Percentiles rank a stretch among this genome's conserved stretches.
phyloP scores from a whole-genome alignment of 2,888 invertebrate species.

The Actias luna region DNA sequence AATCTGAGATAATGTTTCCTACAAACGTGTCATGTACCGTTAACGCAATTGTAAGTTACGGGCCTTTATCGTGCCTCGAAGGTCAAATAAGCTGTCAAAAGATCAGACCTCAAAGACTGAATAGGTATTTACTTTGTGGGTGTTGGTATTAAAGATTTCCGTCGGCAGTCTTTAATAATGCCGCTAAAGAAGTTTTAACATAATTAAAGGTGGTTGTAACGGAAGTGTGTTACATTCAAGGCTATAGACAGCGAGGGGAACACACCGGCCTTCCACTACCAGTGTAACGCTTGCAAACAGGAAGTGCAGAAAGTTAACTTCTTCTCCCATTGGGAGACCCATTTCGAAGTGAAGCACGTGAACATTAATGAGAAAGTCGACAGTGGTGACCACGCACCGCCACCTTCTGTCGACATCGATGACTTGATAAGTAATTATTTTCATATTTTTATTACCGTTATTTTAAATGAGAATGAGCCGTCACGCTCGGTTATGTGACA shows the following conservation, averaged over 20 bases:
- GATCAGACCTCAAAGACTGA: too few species aligned
- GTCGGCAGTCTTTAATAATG: too few species aligned
- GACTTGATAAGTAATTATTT: background rate
- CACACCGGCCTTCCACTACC: constrained; percentile 9
- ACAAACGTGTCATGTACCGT: too few species aligned
- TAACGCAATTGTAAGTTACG: too few species aligned
- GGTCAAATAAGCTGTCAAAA: too few species aligned
- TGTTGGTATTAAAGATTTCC: too few species aligned
- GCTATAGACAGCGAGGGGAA: background rate
- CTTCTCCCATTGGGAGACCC: constrained; percentile 53
- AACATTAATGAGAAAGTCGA: background rate
- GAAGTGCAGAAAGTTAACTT: constrained; percentile 6
- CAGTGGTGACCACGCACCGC: background rate
- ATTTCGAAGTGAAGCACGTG: constrained; percentile 28
- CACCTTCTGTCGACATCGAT: background rate
- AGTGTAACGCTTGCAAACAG: constrained; percentile 36
- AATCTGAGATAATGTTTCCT: too few species aligned
- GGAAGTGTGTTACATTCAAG: background rate
- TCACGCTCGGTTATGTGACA: too few species aligned
- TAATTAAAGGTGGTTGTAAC: background rate
- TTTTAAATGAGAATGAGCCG: too few species aligned
- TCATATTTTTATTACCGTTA: background rate
- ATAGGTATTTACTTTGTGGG: too few species aligned
- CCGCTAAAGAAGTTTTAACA: too few species aligned
- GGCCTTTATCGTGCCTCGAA: too few species aligned